Evolutionary conservation across 1,140 invertebrate species (phyloP).

Genomic region (Linepithema humile): DNA sequence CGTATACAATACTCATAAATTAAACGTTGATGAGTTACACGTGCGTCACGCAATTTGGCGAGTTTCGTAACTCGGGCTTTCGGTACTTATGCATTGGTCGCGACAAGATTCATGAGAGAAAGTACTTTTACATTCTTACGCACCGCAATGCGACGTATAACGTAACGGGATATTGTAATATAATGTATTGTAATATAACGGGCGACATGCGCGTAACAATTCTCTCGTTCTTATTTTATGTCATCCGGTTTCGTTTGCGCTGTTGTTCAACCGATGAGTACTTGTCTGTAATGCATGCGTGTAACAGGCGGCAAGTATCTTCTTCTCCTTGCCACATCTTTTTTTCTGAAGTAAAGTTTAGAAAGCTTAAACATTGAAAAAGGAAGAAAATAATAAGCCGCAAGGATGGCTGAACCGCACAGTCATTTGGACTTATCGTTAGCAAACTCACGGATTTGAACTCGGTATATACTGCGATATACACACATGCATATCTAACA

Average conservation of each 20-base stretch:
- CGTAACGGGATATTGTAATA: constrained; percentile 63
- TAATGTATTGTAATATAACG: constrained; percentile 61
- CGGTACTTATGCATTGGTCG: not conserved
- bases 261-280: not conserved
- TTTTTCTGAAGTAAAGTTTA: not conserved
- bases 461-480: too few relatives aligned
- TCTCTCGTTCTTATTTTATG: constrained; percentile 13
- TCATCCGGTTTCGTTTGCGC: not conserved
- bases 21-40: not conserved
- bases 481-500: too few relatives aligned
- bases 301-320: not conserved
- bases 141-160: constrained; percentile 37
- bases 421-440: too few relatives aligned
- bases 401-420: too few relatives aligned
- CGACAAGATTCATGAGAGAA: constrained; percentile 57
- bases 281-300: not conserved
- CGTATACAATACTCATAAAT: not conserved
- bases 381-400: too few relatives aligned
- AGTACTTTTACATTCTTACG: constrained; percentile 61
- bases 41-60: not conserved
- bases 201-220: constrained; percentile 31
- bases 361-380: not conserved
- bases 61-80: constrained; percentile 13
- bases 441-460: too few relatives aligned
- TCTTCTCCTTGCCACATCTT: not conserved